phyloP scores from a whole-genome alignment of 2,888 invertebrate genomes.

The Escarpia spicata region DNA sequence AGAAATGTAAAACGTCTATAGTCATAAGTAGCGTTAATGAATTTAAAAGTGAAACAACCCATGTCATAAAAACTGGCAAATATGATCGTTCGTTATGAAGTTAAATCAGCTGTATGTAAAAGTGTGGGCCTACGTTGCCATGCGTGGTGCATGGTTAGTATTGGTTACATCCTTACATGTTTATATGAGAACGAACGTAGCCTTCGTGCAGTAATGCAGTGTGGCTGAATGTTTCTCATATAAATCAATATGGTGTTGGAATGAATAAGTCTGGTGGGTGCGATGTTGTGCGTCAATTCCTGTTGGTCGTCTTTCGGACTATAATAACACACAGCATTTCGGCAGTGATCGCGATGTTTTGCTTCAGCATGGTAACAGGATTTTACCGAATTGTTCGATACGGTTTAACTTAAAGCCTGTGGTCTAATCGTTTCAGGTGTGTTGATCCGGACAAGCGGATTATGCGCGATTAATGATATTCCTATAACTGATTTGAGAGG shows the following conservation, averaged over 20 bases:
- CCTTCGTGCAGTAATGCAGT: no score
- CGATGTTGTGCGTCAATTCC: no score
- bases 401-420: not conserved
- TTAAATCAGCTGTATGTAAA: no score
- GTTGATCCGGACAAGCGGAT: not conserved
- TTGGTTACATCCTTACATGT: no score
- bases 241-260: no score
- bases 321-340: not conserved
- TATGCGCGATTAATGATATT: not conserved
- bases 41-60: not conserved
- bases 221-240: no score
- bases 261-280: no score
- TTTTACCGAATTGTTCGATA: not conserved
- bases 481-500: not conserved
- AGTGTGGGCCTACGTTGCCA: no score
- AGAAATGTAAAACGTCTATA: not conserved
- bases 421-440: not conserved
- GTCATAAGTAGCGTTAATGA: not conserved
- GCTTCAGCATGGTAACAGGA: not conserved
- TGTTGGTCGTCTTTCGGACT: no score
- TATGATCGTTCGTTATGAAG: not conserved
- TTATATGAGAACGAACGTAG: no score
- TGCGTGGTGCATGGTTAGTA: no score
- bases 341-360: not conserved
- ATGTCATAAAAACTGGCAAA: not conserved